Percentiles rank a stretch among this genome's conserved stretches.
Conservation (phyloP, 2,797 vertebrate species). For the Echiichthys vipera region DNA sequence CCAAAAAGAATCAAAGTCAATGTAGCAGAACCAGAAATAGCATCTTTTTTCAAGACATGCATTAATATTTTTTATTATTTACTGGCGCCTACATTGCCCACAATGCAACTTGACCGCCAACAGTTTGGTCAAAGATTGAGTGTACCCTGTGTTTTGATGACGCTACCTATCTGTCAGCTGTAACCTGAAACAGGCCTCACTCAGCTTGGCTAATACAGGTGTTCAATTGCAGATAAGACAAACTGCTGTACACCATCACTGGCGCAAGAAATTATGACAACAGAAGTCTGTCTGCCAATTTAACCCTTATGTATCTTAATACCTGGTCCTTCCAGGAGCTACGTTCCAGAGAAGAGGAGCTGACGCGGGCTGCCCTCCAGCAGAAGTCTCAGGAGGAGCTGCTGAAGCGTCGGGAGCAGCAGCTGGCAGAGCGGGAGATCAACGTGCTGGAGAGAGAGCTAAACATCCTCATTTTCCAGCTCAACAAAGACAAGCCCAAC, state of each 20-base stretch:
- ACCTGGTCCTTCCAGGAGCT: constrained; percentile 86
- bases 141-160: not conserved
- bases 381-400: constrained; percentile 96
- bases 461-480: constrained; percentile 95
- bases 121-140: not conserved
- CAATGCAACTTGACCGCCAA: no score
- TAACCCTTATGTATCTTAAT: not conserved
- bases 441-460: constrained; percentile 95
- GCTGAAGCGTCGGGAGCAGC: constrained; percentile 92
- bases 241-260: not conserved
- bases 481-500: constrained; percentile 95
- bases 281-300: not conserved
- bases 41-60: no score
- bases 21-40: not conserved
- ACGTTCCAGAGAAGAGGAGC: constrained; percentile 93
- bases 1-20: not conserved
- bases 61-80: no score
- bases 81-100: no score
- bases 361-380: constrained; percentile 92
- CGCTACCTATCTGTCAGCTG: not conserved
- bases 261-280: not conserved
- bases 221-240: not conserved
- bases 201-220: not conserved
- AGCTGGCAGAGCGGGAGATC: constrained; percentile 93
- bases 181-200: not conserved